Evolutionary conservation across 2,113 vertebrate species (phyloP).

Genomic region (Lagopus leucura): DNA sequence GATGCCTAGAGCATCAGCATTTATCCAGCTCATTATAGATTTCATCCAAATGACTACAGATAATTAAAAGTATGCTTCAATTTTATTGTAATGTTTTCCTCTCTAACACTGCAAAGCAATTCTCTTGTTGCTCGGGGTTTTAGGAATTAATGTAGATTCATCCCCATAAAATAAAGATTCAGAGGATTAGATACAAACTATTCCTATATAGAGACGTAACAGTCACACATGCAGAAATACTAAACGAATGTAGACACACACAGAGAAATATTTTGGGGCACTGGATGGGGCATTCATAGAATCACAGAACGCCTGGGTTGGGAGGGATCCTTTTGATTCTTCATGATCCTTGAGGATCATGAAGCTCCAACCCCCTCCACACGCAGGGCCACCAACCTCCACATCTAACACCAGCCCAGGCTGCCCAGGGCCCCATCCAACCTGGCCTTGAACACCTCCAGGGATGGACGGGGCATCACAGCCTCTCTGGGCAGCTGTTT

Average conservation of each 20-base stretch:
- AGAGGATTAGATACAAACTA: neutral
- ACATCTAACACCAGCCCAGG: too few relatives aligned
- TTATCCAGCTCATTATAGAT: conserved; percentile 69
- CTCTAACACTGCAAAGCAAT: conserved; percentile 21
- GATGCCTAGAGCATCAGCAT: conserved; percentile 62
- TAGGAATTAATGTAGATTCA: neutral
- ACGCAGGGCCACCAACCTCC: too few relatives aligned
- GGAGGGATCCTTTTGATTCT: too few relatives aligned
- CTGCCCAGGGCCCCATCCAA: too few relatives aligned
- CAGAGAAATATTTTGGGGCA: neutral
- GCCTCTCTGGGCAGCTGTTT: too few relatives aligned
- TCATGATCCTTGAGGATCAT: too few relatives aligned
- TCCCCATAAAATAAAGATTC: conserved; percentile 44
- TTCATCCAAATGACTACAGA: conserved; percentile 56
- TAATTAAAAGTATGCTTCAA: conserved; percentile 71
- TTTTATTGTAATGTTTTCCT: conserved; percentile 49
- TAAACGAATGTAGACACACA: fast-evolving
- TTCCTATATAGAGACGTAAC: neutral
- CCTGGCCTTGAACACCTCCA: too few relatives aligned
- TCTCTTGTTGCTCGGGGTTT: conserved; percentile 29
- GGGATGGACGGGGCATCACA: too few relatives aligned
- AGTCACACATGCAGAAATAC: neutral
- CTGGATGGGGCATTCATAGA: too few relatives aligned
- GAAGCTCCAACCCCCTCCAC: too few relatives aligned
- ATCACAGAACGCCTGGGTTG: too few relatives aligned